A percentile compares a stretch with the other conserved stretches of the same genome.
These are phyloP conservation scores for Oxycera nigricornis DNA, from an alignment of 2,888 invertebrate genomes.

Conservation along the genomic window DNA sequence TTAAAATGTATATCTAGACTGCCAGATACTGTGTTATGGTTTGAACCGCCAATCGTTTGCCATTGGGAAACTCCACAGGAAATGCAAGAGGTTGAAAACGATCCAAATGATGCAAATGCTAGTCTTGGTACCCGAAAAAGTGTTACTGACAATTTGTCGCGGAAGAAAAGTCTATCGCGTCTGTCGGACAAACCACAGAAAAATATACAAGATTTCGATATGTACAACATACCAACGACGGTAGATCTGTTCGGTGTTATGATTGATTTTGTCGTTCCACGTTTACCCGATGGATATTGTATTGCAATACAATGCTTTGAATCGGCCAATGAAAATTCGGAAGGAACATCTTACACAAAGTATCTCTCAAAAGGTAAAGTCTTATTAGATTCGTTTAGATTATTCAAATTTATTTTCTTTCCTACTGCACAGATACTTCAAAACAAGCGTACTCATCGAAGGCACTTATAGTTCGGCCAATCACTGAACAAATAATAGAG, in stretches of 20 bases:
- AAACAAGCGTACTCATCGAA: not conserved
- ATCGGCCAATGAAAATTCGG: not conserved
- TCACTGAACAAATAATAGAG: constrained; percentile 49
- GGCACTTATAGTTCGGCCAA: constrained; percentile 32
- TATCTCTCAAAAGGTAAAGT: not conserved
- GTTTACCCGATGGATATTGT: constrained; percentile 59
- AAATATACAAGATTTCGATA: constrained; percentile 58
- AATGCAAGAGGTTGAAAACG: constrained; percentile 57
- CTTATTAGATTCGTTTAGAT: not conserved
- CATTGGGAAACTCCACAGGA: constrained; percentile 69
- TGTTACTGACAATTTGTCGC: not conserved
- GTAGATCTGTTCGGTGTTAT: constrained; percentile 58
- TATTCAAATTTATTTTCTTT: too few relatives aligned
- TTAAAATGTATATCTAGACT: constrained; percentile 68
- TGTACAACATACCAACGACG: constrained; percentile 57
- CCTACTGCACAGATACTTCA: too few relatives aligned
- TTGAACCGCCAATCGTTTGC: constrained; percentile 78
- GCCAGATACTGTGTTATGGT: constrained; percentile 76
- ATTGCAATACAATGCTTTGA: constrained; percentile 52
- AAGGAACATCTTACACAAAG: not conserved
- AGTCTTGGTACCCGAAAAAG: not conserved
- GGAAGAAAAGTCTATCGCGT: not conserved
- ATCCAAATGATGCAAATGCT: constrained; percentile 48
- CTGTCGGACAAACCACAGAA: constrained; percentile 43
- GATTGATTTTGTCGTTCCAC: constrained; percentile 59